phyloP scores from a whole-genome alignment of 1,140 invertebrate genomes.

The Daktulosphaira vitifoliae region DNA sequence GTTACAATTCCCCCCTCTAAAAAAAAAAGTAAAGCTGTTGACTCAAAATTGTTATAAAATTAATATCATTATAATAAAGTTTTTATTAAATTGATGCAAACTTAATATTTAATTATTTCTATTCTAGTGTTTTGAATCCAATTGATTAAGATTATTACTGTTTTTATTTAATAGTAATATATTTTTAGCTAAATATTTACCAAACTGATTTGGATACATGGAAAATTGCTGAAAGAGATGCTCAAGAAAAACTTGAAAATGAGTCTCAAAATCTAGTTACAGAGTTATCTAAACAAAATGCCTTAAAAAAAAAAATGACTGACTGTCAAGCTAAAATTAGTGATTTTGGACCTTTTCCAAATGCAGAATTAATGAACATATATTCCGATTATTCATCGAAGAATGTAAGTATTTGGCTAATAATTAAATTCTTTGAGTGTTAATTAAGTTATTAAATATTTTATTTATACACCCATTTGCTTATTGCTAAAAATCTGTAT shows the following conservation, averaged over 20 bases:
- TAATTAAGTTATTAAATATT: too few species aligned
- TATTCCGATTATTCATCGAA: constrained; percentile 82
- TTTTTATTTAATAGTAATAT: not conserved
- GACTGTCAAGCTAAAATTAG: constrained; percentile 94
- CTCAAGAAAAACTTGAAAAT: constrained; percentile 91
- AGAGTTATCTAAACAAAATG: constrained; percentile 90
- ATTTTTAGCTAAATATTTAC: constrained; percentile 51
- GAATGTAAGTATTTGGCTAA: constrained; percentile 55
- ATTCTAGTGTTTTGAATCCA: too few species aligned
- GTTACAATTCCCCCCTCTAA: too few species aligned
- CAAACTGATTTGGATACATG: constrained; percentile 72
- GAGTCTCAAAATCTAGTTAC: constrained; percentile 95
- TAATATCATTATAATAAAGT: constrained; percentile 36
- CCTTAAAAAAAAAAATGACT: constrained; percentile 86
- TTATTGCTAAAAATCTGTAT: too few species aligned
- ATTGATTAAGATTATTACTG: too few species aligned
- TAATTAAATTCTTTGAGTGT: too few species aligned
- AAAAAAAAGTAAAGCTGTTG: too few species aligned
- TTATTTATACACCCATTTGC: too few species aligned
- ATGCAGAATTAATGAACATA: constrained; percentile 81
- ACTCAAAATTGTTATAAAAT: not conserved
- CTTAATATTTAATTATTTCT: not conserved
- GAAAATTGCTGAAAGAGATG: constrained; percentile 83
- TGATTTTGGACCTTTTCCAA: constrained; percentile 76
- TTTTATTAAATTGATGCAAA: not conserved